phyloP scores from a whole-genome alignment of 2,888 invertebrate genomes.

The Melikaiella ostensackeni region DNA sequence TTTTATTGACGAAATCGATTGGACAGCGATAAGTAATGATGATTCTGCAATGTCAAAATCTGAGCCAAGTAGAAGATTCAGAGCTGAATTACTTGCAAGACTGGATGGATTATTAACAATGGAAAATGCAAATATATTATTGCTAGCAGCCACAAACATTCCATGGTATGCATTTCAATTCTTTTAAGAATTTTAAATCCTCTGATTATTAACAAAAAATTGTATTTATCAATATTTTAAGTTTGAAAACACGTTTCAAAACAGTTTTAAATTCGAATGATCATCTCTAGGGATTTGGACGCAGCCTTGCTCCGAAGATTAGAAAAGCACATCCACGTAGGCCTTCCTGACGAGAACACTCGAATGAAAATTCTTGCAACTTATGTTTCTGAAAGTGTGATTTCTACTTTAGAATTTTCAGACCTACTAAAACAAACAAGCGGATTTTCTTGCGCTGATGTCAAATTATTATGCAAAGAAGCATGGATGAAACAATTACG shows the following conservation, averaged over 20 bases:
- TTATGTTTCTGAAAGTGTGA: conserved; percentile 78
- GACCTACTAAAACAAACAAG: conserved; percentile 81
- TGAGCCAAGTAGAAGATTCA: conserved; percentile 85
- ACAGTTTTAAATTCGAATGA: neutral
- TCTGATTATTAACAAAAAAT: no score
- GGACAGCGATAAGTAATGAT: conserved; percentile 82
- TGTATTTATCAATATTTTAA: no score
- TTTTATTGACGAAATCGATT: conserved; percentile 95
- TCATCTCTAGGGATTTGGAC: conserved; percentile 86
- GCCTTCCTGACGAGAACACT: conserved; percentile 84
- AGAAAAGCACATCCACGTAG: conserved; percentile 91
- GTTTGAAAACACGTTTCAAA: no score
- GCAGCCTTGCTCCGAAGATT: conserved; percentile 91
- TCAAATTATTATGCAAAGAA: conserved; percentile 92
- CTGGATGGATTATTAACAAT: conserved; percentile 86
- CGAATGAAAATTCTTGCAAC: conserved; percentile 84
- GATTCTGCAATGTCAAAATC: conserved; percentile 76
- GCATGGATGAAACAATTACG: conserved; percentile 90
- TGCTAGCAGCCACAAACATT: conserved; percentile 93
- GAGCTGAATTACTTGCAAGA: conserved; percentile 92
- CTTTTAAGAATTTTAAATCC: neutral
- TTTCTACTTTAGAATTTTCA: conserved; percentile 77
- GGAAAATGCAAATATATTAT: conserved; percentile 83
- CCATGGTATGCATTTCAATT: conserved; percentile 84
- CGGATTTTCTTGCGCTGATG: conserved; percentile 93